Base-by-base conservation (phyloP, 2,113 vertebrate species). In the Siphamia tubifer region DNA sequence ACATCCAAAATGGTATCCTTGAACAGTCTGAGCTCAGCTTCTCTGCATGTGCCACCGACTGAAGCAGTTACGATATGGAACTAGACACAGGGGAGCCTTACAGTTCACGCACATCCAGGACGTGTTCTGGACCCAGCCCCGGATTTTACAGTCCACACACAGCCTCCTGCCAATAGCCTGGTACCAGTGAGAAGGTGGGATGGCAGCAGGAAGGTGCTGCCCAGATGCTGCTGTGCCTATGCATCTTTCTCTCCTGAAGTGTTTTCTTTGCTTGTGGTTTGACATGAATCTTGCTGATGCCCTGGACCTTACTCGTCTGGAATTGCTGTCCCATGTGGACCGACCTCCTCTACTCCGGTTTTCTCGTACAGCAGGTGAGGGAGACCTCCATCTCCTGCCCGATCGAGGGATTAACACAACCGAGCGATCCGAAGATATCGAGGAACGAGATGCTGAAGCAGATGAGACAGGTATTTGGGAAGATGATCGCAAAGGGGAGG, bases 51-150 rank as follows among this genome's bases (percentile, higher is more conserved):
- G 60, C 52, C 69, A 57, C 36, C 42, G 8, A 12, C 24, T 3
- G 7, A 47, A 71, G 32, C 57, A 71, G 40, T 71, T 71, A 25
- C 56, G 28, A 7, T 28, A 40, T 5, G 32, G 40, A 31, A 25
- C 11, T 20, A 71, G 25, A 39, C 57, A 72, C 16, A 56, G 44
- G 4, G 69, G 60, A 20, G 23, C 43, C 17, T 42, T 1, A 2
- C 60, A 65, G 2, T n/a, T 16, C 44, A 30, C 43, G 16, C 52
- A 73, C 47, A 67, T 55, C 63, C 63, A 74, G 5, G 63, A 47
- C 5, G 39, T 74, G 47, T 21, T 45, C 16, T 35, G 25, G 63
- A 20, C 27, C 17, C 15, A 21, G 12, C 71, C 15, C 7, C 15
- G 8, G 16, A 9, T 13, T 13, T n/a, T 51, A 44, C 45, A 66